Conservation (phyloP, 2,797 vertebrate genomes). For the Erethizon dorsatum region DNA sequence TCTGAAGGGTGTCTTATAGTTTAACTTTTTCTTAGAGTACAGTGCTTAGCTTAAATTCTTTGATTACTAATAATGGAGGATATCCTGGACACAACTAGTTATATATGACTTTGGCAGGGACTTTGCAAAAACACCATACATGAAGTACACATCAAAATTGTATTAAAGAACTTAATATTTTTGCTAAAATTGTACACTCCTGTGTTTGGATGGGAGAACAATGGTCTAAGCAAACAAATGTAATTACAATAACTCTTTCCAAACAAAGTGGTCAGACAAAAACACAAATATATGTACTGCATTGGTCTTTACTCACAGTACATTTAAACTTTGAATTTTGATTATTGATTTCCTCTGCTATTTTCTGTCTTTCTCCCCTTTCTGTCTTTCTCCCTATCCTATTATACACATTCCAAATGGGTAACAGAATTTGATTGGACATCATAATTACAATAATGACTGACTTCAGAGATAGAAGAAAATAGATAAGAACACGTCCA, state of each 20-base stretch:
- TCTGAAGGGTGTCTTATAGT: background rate
- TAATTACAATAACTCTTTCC: background rate
- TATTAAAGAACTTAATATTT: background rate
- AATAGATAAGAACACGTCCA: background rate
- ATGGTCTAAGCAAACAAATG: background rate
- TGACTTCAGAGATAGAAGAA: background rate
- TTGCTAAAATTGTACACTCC: background rate
- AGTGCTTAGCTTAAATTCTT: background rate
- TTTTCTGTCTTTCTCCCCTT: background rate
- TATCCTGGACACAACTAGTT: background rate
- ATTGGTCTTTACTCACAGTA: background rate
- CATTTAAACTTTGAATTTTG: background rate
- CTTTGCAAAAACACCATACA: background rate
- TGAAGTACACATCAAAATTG: background rate
- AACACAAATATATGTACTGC: background rate
- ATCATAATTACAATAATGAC: background rate
- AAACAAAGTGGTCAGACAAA: background rate
- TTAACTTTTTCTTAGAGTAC: background rate
- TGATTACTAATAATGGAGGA: background rate
- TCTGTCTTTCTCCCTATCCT: background rate
- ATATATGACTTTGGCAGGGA: background rate
- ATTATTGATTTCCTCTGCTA: background rate
- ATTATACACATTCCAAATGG: background rate
- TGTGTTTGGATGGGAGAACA: background rate
- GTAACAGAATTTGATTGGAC: background rate